A percentile compares a stretch with the other conserved stretches of the same genome.
Conservation (phyloP, 2,113 vertebrate genomes). For the Rhinichthys klamathensis region DNA sequence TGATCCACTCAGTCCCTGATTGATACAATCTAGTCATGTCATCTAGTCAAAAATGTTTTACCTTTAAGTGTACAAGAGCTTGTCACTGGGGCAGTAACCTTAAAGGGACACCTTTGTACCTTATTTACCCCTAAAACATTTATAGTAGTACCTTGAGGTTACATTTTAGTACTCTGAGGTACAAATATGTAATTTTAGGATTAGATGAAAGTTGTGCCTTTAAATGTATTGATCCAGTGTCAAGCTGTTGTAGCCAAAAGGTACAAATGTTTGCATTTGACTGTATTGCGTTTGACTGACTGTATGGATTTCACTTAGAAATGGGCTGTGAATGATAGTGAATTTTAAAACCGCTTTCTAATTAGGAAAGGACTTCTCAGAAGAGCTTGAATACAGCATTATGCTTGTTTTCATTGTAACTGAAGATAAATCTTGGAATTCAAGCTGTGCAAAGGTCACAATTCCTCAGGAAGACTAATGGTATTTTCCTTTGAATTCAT, state of each 20-base stretch:
- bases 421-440: not conserved
- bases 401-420: not conserved
- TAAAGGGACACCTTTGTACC: not conserved
- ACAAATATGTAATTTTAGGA: not conserved
- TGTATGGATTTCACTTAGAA: not conserved
- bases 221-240: not conserved
- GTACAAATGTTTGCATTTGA: not conserved
- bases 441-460: not conserved
- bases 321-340: not conserved
- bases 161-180: not conserved
- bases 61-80: not conserved
- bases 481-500: constrained; percentile 3
- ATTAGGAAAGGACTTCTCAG: not conserved
- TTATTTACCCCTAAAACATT: not conserved
- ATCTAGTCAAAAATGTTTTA: not conserved
- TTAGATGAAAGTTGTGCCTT: not conserved
- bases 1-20: no score
- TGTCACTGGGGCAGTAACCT: not conserved
- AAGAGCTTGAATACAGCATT: not conserved
- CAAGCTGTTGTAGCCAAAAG: not conserved
- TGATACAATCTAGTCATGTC: no score
- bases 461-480: not conserved
- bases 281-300: no score
- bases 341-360: not conserved
- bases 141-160: not conserved